Evolutionary conservation across 2,888 invertebrate species (phyloP), one percentile per base, ranked within the genome.

Genomic region (Orthosia cruda): DNA sequence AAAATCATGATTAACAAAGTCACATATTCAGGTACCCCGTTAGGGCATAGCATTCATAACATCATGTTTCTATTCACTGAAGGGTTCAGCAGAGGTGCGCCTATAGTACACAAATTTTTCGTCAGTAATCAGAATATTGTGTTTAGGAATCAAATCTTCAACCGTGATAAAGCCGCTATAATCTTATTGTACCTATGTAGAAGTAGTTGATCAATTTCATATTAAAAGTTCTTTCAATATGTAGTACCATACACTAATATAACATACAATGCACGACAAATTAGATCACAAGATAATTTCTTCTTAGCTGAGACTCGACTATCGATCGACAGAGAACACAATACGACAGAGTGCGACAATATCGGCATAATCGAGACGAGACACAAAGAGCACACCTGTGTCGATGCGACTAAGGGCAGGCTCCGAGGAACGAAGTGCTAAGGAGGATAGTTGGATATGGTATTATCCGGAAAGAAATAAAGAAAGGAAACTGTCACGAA

Each of bases 361-460:
- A 74, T 69, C 78, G 64, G 62, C 54, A 65, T 50, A 15, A 58
- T 58, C 57, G 61, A 69, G 40, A 49, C 40, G 57, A 61, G 23
- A 45, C 70, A 74, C 68, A 74, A 74, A 54, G 74, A 49, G 45
- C 65, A 59, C 81, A 81, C 81, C 81, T 81, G 81, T 71, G 74
- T 62, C 74, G 47, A 55, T 26, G 58, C 40, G 64, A 52, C 78
- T 55, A 50, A 40, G 45, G 57, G 54, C 32, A 47, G 57, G 12
- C 40, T 20, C 9, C n/a, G 18, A n/a, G 13, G 7, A 16, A 26
- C 16, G 54, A 69, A 23, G 72, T 32, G 11, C 52, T 16, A 59
- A 49, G 1, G 4, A n/a, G 1, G 7, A 20, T 16, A 16, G 11
- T 18, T 65, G 68, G 71, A 81, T 74, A 3, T n/a, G 78, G 45